These are phyloP conservation scores for Brachypodius melanocephalos DNA, from an alignment of 2,113 vertebrate species.

Conservation along the genomic window DNA sequence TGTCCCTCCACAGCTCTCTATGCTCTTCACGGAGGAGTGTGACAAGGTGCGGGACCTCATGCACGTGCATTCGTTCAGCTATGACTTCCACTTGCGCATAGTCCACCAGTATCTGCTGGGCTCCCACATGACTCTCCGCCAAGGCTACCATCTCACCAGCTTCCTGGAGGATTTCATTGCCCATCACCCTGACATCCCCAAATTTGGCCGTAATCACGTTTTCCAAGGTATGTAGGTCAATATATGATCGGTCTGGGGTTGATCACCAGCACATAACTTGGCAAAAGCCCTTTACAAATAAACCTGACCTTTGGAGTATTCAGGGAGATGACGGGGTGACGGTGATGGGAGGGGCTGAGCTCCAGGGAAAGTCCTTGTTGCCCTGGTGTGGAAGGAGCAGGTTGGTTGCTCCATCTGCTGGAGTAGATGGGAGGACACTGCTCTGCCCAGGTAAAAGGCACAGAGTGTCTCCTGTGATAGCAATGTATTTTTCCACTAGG, in stretches of 20 bases:
- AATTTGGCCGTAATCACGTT: conserved; percentile 95
- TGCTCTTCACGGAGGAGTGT: conserved; percentile 98
- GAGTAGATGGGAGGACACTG: background rate
- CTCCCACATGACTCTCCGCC: conserved; percentile 88
- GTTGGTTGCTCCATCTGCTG: background rate
- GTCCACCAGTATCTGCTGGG: conserved; percentile 94
- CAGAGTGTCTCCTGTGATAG: background rate
- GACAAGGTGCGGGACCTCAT: conserved; percentile 97
- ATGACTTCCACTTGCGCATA: conserved; percentile 96
- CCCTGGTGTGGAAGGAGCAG: background rate
- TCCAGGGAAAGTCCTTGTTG: background rate
- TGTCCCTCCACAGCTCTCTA: conserved; percentile 83
- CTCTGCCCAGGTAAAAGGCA: background rate
- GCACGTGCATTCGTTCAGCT: conserved; percentile 98
- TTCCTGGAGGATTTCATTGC: conserved; percentile 95
- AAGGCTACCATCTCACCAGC: conserved; percentile 93
- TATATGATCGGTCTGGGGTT: background rate
- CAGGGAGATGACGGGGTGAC: background rate
- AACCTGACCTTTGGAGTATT: background rate
- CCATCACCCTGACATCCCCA: conserved; percentile 92
- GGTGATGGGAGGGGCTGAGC: background rate
- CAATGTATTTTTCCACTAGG: conserved; percentile 65
- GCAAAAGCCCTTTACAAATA: background rate
- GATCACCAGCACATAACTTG: background rate
- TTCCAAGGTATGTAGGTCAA: conserved; percentile 82